These are phyloP conservation scores for Talpa occidentalis DNA, from an alignment of 2,113 vertebrate species.

Conservation along the genomic window DNA sequence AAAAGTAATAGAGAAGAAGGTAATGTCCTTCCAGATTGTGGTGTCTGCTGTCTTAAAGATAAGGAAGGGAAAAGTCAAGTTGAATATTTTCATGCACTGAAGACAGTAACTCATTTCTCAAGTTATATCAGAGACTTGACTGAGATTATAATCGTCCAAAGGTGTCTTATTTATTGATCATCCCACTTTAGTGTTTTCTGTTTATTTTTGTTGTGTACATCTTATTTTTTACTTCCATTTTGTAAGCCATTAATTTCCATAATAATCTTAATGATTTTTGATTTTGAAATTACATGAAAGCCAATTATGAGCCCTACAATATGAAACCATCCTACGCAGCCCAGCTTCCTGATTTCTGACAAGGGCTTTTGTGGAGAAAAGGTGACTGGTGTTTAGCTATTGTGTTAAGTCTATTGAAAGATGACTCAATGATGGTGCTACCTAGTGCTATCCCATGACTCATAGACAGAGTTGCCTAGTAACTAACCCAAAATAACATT, in stretches of 20 bases:
- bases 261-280: conserved; percentile 20
- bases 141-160: background rate
- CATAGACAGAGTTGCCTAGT: conserved; percentile 72
- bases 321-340: background rate
- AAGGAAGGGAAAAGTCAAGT: background rate
- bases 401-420: conserved; percentile 64
- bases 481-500: conserved; percentile 76
- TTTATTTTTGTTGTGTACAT: background rate
- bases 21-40: background rate
- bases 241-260: conserved; percentile 32
- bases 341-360: conserved; percentile 50
- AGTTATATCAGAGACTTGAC: background rate
- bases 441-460: conserved; percentile 53
- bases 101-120: background rate
- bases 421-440: conserved; percentile 18
- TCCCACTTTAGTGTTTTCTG: background rate
- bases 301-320: background rate
- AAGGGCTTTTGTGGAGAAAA: conserved; percentile 47
- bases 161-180: background rate
- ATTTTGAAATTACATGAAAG: conserved; percentile 51
- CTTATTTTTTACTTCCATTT: conserved; percentile 10
- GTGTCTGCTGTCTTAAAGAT: background rate
- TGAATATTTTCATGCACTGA: background rate
- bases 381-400: conserved; percentile 55
- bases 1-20: background rate